Conservation (phyloP, 2,888 invertebrate genomes). For the Dryobotodes eremita region DNA sequence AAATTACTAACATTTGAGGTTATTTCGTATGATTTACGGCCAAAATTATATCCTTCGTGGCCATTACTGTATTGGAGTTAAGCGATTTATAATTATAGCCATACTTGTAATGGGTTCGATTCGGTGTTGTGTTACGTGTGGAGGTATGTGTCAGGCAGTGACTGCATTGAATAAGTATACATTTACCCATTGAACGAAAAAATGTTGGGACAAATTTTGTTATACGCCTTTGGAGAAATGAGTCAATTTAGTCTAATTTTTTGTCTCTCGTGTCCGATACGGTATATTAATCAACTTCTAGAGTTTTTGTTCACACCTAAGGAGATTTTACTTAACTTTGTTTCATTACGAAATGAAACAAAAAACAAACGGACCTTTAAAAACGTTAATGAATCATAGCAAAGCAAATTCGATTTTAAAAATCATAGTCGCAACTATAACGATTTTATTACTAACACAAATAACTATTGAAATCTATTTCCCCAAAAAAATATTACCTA, state of each 20-base stretch:
- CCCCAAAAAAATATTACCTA: conserved; percentile 41
- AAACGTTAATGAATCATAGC: conserved; percentile 41
- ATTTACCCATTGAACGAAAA: conserved; percentile 23
- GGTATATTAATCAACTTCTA: not conserved
- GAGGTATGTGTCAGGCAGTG: conserved; percentile 14
- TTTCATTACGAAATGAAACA: conserved; percentile 27
- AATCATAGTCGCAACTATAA: conserved; percentile 36
- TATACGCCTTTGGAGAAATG: conserved; percentile 25
- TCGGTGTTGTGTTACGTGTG: conserved; percentile 28
- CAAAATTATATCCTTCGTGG: conserved; percentile 69
- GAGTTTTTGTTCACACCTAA: not conserved
- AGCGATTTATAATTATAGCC: conserved; percentile 65
- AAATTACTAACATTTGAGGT: conserved; percentile 83
- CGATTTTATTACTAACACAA: conserved; percentile 34
- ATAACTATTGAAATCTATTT: conserved; percentile 37
- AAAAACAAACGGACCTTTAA: conserved; percentile 17
- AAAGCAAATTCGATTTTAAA: conserved; percentile 33
- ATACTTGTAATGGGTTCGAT: conserved; percentile 52
- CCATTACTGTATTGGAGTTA: conserved; percentile 61
- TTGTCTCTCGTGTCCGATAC: conserved; percentile 2
- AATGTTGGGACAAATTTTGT: not conserved
- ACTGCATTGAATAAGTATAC: conserved; percentile 37
- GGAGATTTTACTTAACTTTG: conserved; percentile 21
- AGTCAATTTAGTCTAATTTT: conserved; percentile 33
- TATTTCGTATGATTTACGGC: conserved; percentile 82